Evolutionary conservation across 2,113 vertebrate species (phyloP), one percentile per base, ranked within the genome.

Genomic region (Poecilia latipinna): DNA sequence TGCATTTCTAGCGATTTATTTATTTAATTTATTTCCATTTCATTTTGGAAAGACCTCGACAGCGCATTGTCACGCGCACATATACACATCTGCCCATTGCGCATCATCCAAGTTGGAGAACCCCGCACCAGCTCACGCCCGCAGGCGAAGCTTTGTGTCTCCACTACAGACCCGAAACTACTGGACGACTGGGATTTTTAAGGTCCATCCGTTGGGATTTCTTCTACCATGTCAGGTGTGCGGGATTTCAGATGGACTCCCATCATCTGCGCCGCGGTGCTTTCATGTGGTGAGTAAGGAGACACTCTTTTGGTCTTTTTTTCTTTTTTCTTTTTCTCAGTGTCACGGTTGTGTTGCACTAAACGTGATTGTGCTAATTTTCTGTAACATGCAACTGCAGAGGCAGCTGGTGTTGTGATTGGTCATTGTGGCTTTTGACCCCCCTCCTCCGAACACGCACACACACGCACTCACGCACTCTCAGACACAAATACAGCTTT

Each of bases 191-290:
- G 86, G 91, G 89, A 90, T 90, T 87, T 33, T 57, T 90, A 89
- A 91, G 82, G 35, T 67, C 80, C 79, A 10, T 66, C 89, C 72
- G 54, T 88, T 75, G 84, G 90, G 88, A 89, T 89, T 84, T 87
- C 89, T 92, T 86, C 89, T 92, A 94, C 92, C 82, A 95, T 95
- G 94, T 90, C 93, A 80, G 80, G 82, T 82, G 86, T 68, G 82
- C 87, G 88, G 72, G 84, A 88, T 79, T 89, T 91, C 88, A 87
- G 90, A 80, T 79, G 92, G 91, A 89, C 91, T 82, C 82, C 93
- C 82, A 76, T 94, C 88, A 60, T 94, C 83, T 91, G 86, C 71
- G 76, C 90, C 79, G 82, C 74, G 68, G 77, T 86, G 64, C 77
- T 94, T 83, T 93, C 92, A 69, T 88, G 79, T 79, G 94, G 94